Evolutionary conservation across 2,113 vertebrate species (phyloP).

Genomic region (Cinclus mexicanus): DNA sequence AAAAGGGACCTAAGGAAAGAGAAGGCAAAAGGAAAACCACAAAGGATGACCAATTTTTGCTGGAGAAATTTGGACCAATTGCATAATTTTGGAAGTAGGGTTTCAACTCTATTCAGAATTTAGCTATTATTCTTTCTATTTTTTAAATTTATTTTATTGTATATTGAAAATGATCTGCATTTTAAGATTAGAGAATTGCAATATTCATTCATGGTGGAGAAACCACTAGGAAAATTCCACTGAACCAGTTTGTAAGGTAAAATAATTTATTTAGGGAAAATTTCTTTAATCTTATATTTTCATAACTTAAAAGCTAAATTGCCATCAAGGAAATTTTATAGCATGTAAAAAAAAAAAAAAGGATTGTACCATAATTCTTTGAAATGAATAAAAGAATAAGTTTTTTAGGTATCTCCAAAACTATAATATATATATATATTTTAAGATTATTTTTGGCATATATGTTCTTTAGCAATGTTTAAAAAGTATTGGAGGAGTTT

Average conservation of each 20-base stretch:
- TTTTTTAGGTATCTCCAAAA: neutral
- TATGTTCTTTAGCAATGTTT: neutral
- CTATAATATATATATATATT: neutral
- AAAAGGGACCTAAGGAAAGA: neutral
- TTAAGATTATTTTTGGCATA: neutral
- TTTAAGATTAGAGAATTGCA: neutral
- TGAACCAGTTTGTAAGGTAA: neutral
- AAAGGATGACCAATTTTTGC: neutral
- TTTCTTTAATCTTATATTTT: neutral
- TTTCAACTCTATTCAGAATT: neutral
- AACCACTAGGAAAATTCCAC: neutral
- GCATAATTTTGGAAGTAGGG: neutral
- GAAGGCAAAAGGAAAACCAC: neutral
- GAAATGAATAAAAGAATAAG: neutral
- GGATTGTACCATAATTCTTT: neutral
- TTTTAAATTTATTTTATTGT: neutral
- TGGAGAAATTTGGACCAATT: neutral
- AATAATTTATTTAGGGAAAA: neutral
- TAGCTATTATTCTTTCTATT: neutral
- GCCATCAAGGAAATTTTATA: neutral
- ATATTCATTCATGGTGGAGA: neutral
- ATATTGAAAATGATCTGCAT: neutral
- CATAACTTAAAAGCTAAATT: neutral
- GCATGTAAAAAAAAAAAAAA: neutral
- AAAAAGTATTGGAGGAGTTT: neutral